phyloP scores from a whole-genome alignment of 2,888 invertebrate species.

The Platycheirus albimanus region DNA sequence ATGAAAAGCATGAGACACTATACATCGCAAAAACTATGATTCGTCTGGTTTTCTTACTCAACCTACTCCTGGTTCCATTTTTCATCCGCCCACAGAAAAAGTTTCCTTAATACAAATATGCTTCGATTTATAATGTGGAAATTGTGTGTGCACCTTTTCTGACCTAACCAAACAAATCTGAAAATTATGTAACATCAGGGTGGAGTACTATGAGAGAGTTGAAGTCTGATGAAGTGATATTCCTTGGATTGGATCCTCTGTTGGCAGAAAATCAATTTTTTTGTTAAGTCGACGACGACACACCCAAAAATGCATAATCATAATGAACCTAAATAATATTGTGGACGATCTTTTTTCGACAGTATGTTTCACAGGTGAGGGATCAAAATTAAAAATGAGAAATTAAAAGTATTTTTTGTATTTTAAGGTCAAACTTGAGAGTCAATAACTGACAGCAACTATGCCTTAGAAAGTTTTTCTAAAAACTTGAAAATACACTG shows the following conservation, averaged over 20 bases:
- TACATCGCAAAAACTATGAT: not conserved
- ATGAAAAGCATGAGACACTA: not conserved
- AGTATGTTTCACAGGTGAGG: constrained; percentile 1
- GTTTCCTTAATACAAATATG: not conserved
- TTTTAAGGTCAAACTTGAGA: too few relatives aligned
- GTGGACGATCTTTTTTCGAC: not conserved
- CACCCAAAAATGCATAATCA: constrained; percentile 17
- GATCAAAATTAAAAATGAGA: not conserved
- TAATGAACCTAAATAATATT: not conserved
- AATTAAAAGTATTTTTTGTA: too few relatives aligned
- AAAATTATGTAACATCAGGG: constrained; percentile 7
- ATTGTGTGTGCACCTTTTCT: not conserved
- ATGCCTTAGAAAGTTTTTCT: too few relatives aligned
- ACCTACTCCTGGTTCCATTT: not conserved
- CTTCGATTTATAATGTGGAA: not conserved
- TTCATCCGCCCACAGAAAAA: not conserved
- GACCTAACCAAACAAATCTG: not conserved
- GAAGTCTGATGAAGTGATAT: not conserved
- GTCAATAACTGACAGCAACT: too few relatives aligned
- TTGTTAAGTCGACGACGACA: not conserved
- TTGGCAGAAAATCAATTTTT: constrained; percentile 9
- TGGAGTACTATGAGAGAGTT: not conserved
- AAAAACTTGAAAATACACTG: too few relatives aligned
- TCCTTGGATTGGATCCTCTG: constrained; percentile 3
- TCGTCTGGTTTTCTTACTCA: not conserved